phyloP scores from a whole-genome alignment of 1,140 invertebrate genomes.

The Cecropterus lyciades region DNA sequence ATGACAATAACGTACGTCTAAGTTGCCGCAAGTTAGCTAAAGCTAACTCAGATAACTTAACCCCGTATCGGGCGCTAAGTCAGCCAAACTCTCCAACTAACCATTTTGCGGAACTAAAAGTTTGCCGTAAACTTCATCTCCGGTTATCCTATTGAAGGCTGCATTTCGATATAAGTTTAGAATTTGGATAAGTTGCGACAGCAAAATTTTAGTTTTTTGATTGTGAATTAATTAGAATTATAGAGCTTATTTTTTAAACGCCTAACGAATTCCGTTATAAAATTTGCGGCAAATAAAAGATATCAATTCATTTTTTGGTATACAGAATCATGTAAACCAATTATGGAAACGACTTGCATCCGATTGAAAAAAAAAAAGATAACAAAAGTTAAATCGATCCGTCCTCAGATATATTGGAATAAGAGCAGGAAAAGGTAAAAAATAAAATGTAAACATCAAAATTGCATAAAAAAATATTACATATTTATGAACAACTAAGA shows the following conservation, averaged over 20 bases:
- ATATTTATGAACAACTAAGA: slow-evolving; percentile 1
- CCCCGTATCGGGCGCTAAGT: slow-evolving; percentile 71
- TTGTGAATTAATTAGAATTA: no score
- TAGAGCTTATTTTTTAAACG: no score
- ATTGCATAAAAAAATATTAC: not conserved
- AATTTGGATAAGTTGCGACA: slow-evolving; percentile 14
- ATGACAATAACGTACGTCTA: slow-evolving; percentile 68
- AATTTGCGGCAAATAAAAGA: no score
- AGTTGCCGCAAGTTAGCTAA: slow-evolving; percentile 67
- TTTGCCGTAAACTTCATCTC: slow-evolving; percentile 63
- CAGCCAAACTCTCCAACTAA: slow-evolving; percentile 66
- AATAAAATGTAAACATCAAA: slow-evolving; percentile 10
- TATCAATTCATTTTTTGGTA: no score
- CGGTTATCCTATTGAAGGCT: slow-evolving; percentile 41
- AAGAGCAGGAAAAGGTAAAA: not conserved
- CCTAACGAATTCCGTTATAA: no score
- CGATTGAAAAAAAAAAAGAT: no score
- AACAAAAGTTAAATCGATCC: no score
- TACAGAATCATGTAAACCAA: no score
- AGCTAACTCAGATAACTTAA: slow-evolving; percentile 74
- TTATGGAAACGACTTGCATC: no score
- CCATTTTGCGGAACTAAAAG: slow-evolving; percentile 64
- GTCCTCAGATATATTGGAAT: no score
- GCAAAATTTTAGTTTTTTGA: no score
- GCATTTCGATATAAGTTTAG: slow-evolving; percentile 24